phyloP scores from a whole-genome alignment of 2,888 invertebrate species.

The Caenorhabditis panamensis region DNA sequence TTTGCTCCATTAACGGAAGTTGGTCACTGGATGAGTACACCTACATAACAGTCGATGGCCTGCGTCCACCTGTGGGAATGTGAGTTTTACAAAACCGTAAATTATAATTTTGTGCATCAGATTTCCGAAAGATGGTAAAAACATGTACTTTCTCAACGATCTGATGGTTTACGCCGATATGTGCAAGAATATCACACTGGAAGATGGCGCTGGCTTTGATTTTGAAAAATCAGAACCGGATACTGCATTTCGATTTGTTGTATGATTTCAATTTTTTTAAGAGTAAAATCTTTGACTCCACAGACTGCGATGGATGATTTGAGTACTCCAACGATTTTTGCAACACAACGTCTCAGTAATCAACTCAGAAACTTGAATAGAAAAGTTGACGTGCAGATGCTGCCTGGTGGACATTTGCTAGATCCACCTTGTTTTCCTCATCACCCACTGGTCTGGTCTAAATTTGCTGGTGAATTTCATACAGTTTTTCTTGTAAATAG shows the following conservation, averaged over 20 bases:
- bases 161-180: slow-evolving; percentile 37
- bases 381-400: slow-evolving; percentile 37
- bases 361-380: slow-evolving; percentile 20
- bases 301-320: slow-evolving; percentile 54
- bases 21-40: slow-evolving; percentile 38
- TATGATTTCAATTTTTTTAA: background rate
- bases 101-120: background rate
- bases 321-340: slow-evolving; percentile 38
- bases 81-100: background rate
- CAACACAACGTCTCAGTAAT: background rate
- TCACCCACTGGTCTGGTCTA: slow-evolving; percentile 43
- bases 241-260: slow-evolving; percentile 50
- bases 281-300: slow-evolving; percentile 10
- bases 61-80: slow-evolving; percentile 26
- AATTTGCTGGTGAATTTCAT: slow-evolving; percentile 33
- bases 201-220: slow-evolving; percentile 25
- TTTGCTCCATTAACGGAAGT: slow-evolving; percentile 52
- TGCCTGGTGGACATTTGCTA: slow-evolving; percentile 52
- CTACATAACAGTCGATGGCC: slow-evolving; percentile 20
- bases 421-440: slow-evolving; percentile 59
- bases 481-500: background rate
- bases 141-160: slow-evolving; percentile 37
- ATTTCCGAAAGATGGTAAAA: slow-evolving; percentile 2
- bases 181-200: slow-evolving; percentile 8
- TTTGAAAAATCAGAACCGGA: slow-evolving; percentile 26